Evolutionary conservation across 2,888 invertebrate species (phyloP), one percentile per base, ranked within the genome.

Genomic region (Smittia sp.): DNA sequence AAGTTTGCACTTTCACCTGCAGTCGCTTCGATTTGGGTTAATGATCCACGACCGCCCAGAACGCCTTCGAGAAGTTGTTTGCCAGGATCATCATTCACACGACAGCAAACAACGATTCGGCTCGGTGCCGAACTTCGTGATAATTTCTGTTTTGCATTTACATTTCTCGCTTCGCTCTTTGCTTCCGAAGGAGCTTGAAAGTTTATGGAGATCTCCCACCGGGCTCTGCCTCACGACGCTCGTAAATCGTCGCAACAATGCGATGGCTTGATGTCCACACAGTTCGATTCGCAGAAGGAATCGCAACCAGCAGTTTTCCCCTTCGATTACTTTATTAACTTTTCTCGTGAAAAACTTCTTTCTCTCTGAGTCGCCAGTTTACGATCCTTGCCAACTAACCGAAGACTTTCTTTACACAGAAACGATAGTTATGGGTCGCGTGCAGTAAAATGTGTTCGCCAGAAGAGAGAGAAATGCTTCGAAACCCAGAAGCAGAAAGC

Each of bases 291-390:
- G 20, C 15, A 52, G 72, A 72, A 72, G 72, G 72, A 62, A 39
- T 72, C 72, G 22, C 20, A 63, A 24, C 25, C 25, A 27, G 63
- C 63, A 58, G 62, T 70, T 68, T 68, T 22, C 25, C 27, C 54
- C 54, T 72, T 72, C 62, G 72, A 72, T 72, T 62, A 72, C 32
- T 72, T 72, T 72, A 72, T 72, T 72, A 72, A 72, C 58, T 72
- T 72, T 72, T 72, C 72, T 13, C 72, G 38, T 72, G 72, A 72
- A 72, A 69, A 54, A 39, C 27, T 69, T 69, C 54, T 27, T 52
- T 69, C 69, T 69, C 38, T 66, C 20, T 25, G 9, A 2, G 13
- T 62, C 6, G 11, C 18, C 15, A 15, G 41, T 69, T 69, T 54
- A 69, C 54, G 69, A 32, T 41, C 46, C 22, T 68, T 39, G 24